Evolutionary conservation across 2,888 invertebrate genomes (phyloP).

Genomic region (Crematogaster levior): DNA sequence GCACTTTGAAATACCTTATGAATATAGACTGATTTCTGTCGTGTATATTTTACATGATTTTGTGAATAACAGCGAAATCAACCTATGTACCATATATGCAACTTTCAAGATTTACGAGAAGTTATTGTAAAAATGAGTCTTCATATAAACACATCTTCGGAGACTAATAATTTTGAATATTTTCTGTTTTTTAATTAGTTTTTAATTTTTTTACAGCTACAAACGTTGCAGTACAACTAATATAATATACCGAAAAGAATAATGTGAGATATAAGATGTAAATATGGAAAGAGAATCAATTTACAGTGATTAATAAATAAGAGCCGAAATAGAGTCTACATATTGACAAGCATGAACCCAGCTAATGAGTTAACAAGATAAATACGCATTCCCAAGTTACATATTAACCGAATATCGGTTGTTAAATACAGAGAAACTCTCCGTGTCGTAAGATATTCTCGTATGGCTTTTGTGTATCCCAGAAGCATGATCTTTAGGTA

Average conservation of each 20-base stretch:
- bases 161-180: neutral
- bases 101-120: neutral
- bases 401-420: neutral
- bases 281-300: neutral
- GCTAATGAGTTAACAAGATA: neutral
- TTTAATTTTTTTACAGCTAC: neutral
- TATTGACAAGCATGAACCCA: neutral
- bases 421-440: neutral
- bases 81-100: neutral
- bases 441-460: neutral
- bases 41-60: conserved; percentile 5
- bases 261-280: neutral
- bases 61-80: neutral
- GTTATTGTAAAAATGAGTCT: neutral
- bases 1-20: conserved; percentile 17
- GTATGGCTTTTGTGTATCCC: neutral
- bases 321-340: neutral
- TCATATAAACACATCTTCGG: neutral
- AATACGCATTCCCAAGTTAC: neutral
- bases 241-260: neutral
- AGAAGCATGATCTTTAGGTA: conserved; percentile 39
- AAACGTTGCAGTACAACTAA: neutral
- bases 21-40: conserved; percentile 8
- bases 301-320: neutral
- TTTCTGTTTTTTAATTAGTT: neutral